Conservation (phyloP, 2,113 vertebrate genomes). For the Smithornis capensis region DNA sequence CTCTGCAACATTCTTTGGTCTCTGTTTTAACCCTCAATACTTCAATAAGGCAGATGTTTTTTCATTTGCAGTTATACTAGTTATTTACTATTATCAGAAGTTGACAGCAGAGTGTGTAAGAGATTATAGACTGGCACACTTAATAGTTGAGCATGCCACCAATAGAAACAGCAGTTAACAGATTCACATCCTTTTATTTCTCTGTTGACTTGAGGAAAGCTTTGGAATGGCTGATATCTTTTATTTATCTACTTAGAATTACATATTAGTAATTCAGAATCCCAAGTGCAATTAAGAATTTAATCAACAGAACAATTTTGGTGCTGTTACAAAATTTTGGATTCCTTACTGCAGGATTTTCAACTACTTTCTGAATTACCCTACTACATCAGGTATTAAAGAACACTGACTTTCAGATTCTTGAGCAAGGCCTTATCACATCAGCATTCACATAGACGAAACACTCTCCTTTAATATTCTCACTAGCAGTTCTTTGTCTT, state of each 20-base stretch:
- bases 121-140: not conserved
- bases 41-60: not conserved
- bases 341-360: not conserved
- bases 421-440: not conserved
- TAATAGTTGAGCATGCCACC: not conserved
- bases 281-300: not conserved
- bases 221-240: not conserved
- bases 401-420: not conserved
- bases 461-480: slow-evolving; percentile 4
- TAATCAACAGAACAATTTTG: not conserved
- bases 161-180: not conserved
- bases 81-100: not conserved
- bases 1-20: not conserved
- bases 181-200: not conserved
- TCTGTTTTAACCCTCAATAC: not conserved
- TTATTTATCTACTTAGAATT: not conserved
- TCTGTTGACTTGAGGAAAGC: not conserved
- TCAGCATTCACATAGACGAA: not conserved
- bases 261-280: not conserved
- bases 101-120: not conserved
- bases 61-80: not conserved
- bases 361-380: not conserved
- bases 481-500: slow-evolving; percentile 1
- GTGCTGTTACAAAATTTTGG: not conserved
- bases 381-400: not conserved